phyloP scores from a whole-genome alignment of 2,797 vertebrate species.

The Lacerta viridis region DNA sequence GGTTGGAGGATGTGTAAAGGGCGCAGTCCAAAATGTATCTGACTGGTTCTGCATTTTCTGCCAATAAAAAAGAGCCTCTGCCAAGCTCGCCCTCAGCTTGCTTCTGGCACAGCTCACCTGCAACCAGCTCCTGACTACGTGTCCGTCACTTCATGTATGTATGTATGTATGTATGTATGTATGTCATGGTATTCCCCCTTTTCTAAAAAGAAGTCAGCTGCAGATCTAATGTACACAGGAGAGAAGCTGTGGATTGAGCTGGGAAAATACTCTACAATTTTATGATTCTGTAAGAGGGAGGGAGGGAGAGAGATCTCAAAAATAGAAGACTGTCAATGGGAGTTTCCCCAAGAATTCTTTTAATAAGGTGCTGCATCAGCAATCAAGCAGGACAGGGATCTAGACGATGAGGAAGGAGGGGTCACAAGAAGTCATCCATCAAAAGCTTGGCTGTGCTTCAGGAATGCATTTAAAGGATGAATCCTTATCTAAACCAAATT shows the following conservation, averaged over 20 bases:
- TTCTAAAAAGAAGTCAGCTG: background rate
- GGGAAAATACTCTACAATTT: too few relatives aligned
- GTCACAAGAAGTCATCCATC: slow-evolving; percentile 37
- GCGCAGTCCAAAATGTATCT: too few relatives aligned
- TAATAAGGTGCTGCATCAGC: slow-evolving; percentile 6
- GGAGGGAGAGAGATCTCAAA: background rate
- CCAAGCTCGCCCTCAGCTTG: too few relatives aligned
- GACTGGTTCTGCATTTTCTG: too few relatives aligned
- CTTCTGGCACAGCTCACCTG: too few relatives aligned
- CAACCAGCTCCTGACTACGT: too few relatives aligned
- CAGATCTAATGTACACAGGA: slow-evolving; percentile 15
- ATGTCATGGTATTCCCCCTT: background rate
- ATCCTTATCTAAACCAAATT: slow-evolving; percentile 54
- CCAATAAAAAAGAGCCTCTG: too few relatives aligned
- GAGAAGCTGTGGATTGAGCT: background rate
- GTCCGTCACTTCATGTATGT: too few relatives aligned
- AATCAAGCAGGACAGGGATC: background rate
- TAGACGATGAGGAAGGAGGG: slow-evolving; percentile 23
- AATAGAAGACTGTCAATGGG: background rate
- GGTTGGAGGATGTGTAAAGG: too few relatives aligned
- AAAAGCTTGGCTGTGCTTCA: slow-evolving; percentile 51
- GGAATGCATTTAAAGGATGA: slow-evolving; percentile 15
- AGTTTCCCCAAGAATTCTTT: slow-evolving; percentile 4
- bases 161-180: too few relatives aligned
- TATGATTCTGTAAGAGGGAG: background rate